Evolutionary conservation across 2,113 vertebrate species (phyloP).

Genomic region (Trachemys scripta): DNA sequence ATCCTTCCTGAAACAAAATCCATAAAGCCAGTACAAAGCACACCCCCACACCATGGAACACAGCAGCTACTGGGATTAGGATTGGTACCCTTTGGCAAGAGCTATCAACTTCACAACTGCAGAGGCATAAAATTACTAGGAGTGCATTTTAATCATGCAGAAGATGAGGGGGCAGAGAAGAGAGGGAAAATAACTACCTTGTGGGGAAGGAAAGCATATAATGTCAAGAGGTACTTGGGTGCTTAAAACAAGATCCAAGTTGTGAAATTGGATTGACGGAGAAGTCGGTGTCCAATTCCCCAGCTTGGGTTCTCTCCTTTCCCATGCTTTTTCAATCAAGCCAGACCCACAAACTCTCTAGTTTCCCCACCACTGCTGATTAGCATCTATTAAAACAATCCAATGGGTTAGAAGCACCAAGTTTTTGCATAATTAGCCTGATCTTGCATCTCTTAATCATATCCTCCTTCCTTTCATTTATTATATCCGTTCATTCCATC

Average conservation of each 20-base stretch:
- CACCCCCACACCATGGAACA: background rate
- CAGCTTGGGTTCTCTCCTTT: background rate
- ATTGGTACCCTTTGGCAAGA: too few species aligned
- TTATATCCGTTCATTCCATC: background rate
- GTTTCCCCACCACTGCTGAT: background rate
- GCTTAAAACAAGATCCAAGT: background rate
- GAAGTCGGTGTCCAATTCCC: background rate
- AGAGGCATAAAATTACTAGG: background rate
- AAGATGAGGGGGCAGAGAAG: background rate
- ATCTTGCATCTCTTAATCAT: background rate
- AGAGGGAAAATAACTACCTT: background rate
- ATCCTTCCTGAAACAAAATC: conserved; percentile 54
- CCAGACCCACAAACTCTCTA: background rate
- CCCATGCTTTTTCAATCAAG: background rate
- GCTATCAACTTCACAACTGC: background rate
- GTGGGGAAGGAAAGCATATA: background rate
- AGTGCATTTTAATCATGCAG: background rate
- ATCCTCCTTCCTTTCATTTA: background rate
- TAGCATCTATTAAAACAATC: background rate
- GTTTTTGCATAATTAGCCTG: background rate
- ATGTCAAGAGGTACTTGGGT: background rate
- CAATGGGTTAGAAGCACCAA: background rate
- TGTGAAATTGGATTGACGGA: background rate
- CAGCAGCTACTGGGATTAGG: background rate
- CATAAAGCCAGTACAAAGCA: background rate